A percentile compares a stretch with the other conserved stretches of the same genome.
These are phyloP conservation scores for Eupleurogrammus muticus DNA, from an alignment of 2,797 vertebrate genomes.

Conservation along the genomic window DNA sequence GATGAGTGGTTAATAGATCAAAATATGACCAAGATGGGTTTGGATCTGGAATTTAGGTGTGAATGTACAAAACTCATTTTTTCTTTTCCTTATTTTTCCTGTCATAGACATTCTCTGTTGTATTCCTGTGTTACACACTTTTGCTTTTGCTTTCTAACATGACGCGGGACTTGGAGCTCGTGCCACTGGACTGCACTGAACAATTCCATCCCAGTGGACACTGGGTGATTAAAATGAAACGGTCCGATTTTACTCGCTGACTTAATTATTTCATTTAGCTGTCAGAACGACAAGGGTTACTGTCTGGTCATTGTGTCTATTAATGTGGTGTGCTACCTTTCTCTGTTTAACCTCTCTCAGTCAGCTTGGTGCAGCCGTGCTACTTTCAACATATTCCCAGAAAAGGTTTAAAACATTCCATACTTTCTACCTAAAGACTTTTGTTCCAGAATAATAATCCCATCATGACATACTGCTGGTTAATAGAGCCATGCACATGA, in stretches of 20 bases:
- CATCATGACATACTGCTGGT: not conserved
- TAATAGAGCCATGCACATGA: not conserved
- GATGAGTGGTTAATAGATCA: constrained; percentile 59
- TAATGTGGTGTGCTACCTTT: constrained; percentile 35
- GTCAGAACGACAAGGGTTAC: constrained; percentile 4
- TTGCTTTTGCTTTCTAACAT: not conserved
- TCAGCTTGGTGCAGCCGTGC: constrained; percentile 26
- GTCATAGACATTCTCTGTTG: constrained; percentile 14
- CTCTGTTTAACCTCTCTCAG: constrained; percentile 15
- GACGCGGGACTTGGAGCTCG: constrained; percentile 5
- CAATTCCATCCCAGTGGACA: constrained; percentile 26
- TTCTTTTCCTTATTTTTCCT: constrained; percentile 8
- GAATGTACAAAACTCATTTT: constrained; percentile 65
- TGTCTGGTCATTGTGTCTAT: constrained; percentile 39
- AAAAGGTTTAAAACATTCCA: constrained; percentile 66
- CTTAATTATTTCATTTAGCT: not conserved
- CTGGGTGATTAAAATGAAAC: constrained; percentile 20
- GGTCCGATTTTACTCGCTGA: constrained; percentile 14
- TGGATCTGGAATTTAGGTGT: constrained; percentile 39
- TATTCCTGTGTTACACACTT: constrained; percentile 34
- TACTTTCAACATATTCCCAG: constrained; percentile 40
- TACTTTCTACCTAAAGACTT: constrained; percentile 49
- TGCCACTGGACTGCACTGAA: constrained; percentile 48
- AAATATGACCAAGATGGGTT: constrained; percentile 46
- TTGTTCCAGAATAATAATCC: constrained; percentile 37